Conservation (phyloP, 2,888 invertebrate species). For the Ormyrus labotus region DNA sequence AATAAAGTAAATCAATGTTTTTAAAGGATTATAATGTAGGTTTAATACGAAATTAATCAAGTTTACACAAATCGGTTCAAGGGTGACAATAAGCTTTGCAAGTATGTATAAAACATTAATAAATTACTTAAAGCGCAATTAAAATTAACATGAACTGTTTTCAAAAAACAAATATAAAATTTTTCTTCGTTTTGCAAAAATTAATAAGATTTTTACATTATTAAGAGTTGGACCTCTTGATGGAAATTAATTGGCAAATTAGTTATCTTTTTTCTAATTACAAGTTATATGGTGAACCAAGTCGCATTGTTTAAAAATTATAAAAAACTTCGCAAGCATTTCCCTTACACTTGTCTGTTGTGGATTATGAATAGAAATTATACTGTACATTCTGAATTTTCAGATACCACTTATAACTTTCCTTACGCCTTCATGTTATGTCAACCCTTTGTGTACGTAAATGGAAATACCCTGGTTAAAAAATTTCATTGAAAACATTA, state of each 20-base stretch:
- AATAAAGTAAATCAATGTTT: conserved; percentile 10
- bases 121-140: conserved; percentile 46
- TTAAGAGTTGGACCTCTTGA: conserved; percentile 26
- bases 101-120: conserved; percentile 50
- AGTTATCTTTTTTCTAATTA: conserved; percentile 22
- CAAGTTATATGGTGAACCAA: conserved; percentile 33
- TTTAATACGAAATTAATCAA: conserved; percentile 49
- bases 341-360: conserved; percentile 15
- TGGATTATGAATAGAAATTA: conserved; percentile 20
- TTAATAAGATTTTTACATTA: conserved; percentile 4
- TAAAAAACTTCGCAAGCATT: conserved; percentile 34
- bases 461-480: conserved; percentile 16
- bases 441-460: conserved; percentile 11
- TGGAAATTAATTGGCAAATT: conserved; percentile 13
- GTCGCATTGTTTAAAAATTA: conserved; percentile 44
- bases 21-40: conserved; percentile 29
- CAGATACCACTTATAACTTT: neutral
- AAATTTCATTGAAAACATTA: conserved; percentile 28
- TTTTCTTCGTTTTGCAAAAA: conserved; percentile 25
- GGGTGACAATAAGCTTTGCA: conserved; percentile 35
- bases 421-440: neutral
- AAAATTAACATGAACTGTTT: conserved; percentile 39
- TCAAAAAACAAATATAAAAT: conserved; percentile 42
- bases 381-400: conserved; percentile 25
- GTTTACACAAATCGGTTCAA: conserved; percentile 50